phyloP scores from a whole-genome alignment of 2,797 vertebrate species.

The Onychomys leucogaster region DNA sequence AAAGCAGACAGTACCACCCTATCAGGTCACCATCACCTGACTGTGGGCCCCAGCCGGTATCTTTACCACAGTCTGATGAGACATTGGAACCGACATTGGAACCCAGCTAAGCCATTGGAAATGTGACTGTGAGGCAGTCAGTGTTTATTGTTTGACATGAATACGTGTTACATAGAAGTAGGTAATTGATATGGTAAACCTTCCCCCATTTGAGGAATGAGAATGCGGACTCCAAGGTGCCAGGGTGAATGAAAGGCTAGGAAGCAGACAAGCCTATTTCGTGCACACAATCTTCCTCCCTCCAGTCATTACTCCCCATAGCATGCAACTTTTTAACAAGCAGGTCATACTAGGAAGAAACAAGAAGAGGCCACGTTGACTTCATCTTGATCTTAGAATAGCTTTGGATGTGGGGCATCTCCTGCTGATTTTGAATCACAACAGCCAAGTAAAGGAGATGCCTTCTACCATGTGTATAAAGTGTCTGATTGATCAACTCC shows the following conservation, averaged over 20 bases:
- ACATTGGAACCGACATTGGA: background rate
- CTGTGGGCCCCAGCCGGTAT: background rate
- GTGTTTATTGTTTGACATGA: background rate
- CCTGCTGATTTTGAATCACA: background rate
- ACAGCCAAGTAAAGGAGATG: background rate
- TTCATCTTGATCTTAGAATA: background rate
- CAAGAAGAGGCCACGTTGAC: background rate
- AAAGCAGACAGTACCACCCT: background rate
- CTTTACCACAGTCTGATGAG: background rate
- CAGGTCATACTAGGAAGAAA: background rate
- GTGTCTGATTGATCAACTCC: background rate
- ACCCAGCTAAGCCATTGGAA: background rate
- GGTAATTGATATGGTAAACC: background rate
- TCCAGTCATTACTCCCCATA: background rate
- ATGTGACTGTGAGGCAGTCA: background rate
- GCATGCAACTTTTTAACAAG: background rate
- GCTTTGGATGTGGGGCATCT: background rate
- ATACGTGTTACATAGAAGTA: background rate
- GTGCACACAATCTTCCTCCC: background rate
- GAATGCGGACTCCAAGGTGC: background rate
- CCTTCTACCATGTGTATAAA: constrained; percentile 17
- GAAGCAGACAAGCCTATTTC: background rate
- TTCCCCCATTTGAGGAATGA: background rate
- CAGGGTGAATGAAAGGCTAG: background rate
- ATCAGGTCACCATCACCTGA: background rate